Conservation (phyloP, 2,113 vertebrate species). For the Rhabdornis inornatus region DNA sequence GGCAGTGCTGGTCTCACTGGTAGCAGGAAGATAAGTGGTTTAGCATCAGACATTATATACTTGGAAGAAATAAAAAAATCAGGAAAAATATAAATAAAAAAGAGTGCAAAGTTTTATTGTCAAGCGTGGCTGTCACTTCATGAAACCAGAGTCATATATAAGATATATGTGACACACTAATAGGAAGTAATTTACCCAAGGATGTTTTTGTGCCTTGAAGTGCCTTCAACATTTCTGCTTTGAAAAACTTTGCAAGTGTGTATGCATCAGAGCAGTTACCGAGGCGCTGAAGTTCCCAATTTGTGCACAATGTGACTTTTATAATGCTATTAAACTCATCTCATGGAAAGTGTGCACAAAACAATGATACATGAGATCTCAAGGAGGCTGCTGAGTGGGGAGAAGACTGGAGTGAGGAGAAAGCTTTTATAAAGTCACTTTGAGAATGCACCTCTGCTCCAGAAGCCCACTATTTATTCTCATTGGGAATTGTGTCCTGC, state of each 20-base stretch:
- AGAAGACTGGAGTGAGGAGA: slow-evolving; percentile 21
- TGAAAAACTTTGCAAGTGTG: slow-evolving; percentile 70
- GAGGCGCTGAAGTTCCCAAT: slow-evolving; percentile 72
- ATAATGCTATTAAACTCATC: slow-evolving; percentile 79
- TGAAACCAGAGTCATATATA: slow-evolving; percentile 78
- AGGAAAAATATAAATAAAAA: slow-evolving; percentile 79
- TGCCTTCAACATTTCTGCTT: slow-evolving; percentile 74
- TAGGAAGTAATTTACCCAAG: slow-evolving; percentile 85
- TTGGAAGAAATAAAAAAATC: slow-evolving; percentile 65
- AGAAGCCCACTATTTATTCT: slow-evolving; percentile 30
- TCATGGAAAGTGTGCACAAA: slow-evolving; percentile 69
- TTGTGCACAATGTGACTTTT: slow-evolving; percentile 81
- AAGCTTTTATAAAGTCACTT: slow-evolving; percentile 70
- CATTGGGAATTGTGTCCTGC: not conserved
- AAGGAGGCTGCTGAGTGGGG: slow-evolving; percentile 48
- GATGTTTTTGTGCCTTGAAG: slow-evolving; percentile 82
- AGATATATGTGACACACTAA: slow-evolving; percentile 86
- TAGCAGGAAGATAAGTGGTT: slow-evolving; percentile 47
- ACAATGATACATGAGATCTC: slow-evolving; percentile 73
- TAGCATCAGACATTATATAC: slow-evolving; percentile 61
- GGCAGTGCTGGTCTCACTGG: not conserved
- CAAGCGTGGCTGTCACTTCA: slow-evolving; percentile 76
- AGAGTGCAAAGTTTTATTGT: slow-evolving; percentile 82
- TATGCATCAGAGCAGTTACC: slow-evolving; percentile 68
- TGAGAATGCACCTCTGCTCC: slow-evolving; percentile 20